Base-by-base conservation (phyloP, 2,888 invertebrate genomes). In the Drosophila mimica region DNA sequence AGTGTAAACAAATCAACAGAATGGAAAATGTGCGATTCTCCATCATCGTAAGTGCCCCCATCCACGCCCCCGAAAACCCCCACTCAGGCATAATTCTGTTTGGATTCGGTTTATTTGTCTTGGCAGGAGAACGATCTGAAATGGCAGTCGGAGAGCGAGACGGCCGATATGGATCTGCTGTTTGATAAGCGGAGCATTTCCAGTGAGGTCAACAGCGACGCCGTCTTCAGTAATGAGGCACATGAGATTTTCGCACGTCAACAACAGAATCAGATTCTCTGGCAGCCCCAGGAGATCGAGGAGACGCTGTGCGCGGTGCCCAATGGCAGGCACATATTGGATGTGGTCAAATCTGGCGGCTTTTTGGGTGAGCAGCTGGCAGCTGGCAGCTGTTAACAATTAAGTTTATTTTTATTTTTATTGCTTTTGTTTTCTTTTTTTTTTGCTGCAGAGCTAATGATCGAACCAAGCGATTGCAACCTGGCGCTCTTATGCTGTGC, bases 11-110 rank as follows among this genome's bases (percentile, higher is more conserved):
- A 79, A 71, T 72, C 69, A 79, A 53, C 67, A 69, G 56, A 59
- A 93, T 93, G 93, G 93, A 93, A 72, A 92, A 92, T 80, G 93
- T 93, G 57, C 91, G 93, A 78, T 93, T 93, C 85, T 93, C 93
- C 65, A 93, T 93, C 61, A 93, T 93, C 88, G 93, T 93, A 91
- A 93, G 93, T 91, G 62, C 31, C 25, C 49, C 46, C 34, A 13
- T n/a, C 38, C 9, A 49, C 40, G 5, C 9, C 9, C 9, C 28
- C 38, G 3, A 38, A 38, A n/a, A 4, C 17, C 4, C 4, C 28
- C 30, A 30, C 51, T 31, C 30, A 6, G 17, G 3, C 30, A 4
- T 7, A 6, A 13, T 31, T 25, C 8, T 43, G 36, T 49, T 38
- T 48, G 36, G n/a, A 17, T 38, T 70, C 58, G 40, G 31, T 51